Evolutionary conservation across 64 coral and sea anemone species (phyloP), one percentile per base, ranked within the genome.

Genomic region (Montipora foliosa): DNA sequence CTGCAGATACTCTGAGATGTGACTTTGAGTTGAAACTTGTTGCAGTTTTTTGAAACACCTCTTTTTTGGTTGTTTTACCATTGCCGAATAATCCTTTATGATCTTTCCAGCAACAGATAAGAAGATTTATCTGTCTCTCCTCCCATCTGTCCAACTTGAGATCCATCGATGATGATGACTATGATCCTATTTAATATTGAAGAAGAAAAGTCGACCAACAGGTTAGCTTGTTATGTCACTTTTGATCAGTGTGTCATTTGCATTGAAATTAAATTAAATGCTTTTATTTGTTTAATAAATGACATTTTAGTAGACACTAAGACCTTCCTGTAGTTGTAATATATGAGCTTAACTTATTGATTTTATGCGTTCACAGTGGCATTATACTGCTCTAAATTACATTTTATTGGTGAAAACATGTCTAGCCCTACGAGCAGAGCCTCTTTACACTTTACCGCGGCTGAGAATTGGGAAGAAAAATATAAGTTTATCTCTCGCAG

Each of bases 41-140:
- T 12, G 79, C 51, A 20, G 16, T 81, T 60, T 81, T 81, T 25
- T 60, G 6, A 60, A 81, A 61, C 2, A 81, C 53, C 11, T 62
- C 52, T 37, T 60, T 81, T 60, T 81, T 58, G 6, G 79, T 59
- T 24, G 51, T 81, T 81, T 81, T 81, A 11, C 79, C 52, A 60
- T 81, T 81, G 20, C 61, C 61, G 0, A 64, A 64, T 14, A 64
- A 12, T 3, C 14, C 0, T 64, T 64, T 64, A 16, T 64, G 61
- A 4, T 64, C 61, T 64, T 12, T 14, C 11, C 14, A 64, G 61
- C 61, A 64, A 16, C 11, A 64, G 0, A 64, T 19, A 4, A 64
- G 61, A 14, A 64, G 61, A 12, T 64, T 64, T 19, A 64, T 16
- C 2, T 64, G 14, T 16, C 14, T 64, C 0, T 64, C 61, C 0